These are phyloP conservation scores for Cynaeus angustus DNA, from an alignment of 2,888 invertebrate genomes.

Conservation along the genomic window DNA sequence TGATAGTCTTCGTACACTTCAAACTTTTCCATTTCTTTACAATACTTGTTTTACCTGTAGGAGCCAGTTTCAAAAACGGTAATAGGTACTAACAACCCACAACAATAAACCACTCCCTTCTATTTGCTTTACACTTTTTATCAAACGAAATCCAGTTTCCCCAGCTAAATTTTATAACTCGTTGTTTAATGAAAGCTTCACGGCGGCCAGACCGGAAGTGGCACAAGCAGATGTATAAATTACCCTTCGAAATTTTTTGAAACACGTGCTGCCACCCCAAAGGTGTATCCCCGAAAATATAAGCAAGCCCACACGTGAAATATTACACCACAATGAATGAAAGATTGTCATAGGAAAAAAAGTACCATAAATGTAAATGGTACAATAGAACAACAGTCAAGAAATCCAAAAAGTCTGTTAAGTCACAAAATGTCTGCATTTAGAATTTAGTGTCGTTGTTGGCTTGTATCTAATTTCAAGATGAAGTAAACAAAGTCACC, in stretches of 20 bases:
- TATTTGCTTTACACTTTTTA: constrained; percentile 6
- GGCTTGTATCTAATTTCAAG: constrained; percentile 40
- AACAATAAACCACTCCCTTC: constrained; percentile 4
- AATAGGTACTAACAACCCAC: background rate
- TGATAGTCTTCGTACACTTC: too few relatives aligned
- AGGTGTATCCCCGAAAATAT: constrained; percentile 24
- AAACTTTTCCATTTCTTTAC: too few relatives aligned
- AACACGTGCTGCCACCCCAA: constrained; percentile 34
- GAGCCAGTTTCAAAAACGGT: too few relatives aligned
- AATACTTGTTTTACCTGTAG: too few relatives aligned
- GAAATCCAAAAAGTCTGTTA: constrained; percentile 20
- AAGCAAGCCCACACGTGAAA: constrained; percentile 24
- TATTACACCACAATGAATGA: constrained; percentile 24
- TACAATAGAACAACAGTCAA: constrained; percentile 7
- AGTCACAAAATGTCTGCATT: constrained; percentile 31
- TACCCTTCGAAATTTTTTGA: constrained; percentile 29
- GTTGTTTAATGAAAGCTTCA: constrained; percentile 2
- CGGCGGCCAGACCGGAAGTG: constrained; percentile 23
- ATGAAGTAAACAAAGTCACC: constrained; percentile 43
- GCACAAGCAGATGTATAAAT: constrained; percentile 39
- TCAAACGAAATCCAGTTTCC: constrained; percentile 11
- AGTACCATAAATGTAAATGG: constrained; percentile 11
- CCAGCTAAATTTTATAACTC: constrained; percentile 2
- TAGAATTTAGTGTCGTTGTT: constrained; percentile 29
- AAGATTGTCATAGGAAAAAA: constrained; percentile 14